Evolutionary conservation across 2,113 vertebrate species (phyloP).

Genomic region (Saimiri boliviensis): DNA sequence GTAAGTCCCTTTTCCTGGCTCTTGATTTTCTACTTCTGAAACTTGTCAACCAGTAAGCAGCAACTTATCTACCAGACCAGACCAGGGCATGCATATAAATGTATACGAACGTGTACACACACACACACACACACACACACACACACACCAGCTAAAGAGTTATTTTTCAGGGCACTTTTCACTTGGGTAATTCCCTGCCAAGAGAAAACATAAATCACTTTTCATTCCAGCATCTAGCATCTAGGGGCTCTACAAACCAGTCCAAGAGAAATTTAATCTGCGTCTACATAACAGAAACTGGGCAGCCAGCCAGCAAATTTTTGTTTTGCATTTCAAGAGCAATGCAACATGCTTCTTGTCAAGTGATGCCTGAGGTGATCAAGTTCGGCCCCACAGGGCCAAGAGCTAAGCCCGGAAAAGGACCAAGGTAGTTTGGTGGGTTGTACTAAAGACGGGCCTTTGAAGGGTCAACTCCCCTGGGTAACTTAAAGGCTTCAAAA

Average conservation of each 20-base stretch:
- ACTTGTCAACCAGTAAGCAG: background rate
- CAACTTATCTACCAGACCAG: background rate
- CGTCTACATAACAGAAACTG: slow-evolving; percentile 49
- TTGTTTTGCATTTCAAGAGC: slow-evolving; percentile 60
- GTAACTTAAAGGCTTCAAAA: background rate
- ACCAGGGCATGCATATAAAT: background rate
- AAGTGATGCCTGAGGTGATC: background rate
- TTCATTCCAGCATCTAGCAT: slow-evolving; percentile 35
- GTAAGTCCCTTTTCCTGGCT: background rate
- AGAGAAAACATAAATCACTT: slow-evolving; percentile 73
- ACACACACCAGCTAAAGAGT: background rate
- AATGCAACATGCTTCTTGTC: slow-evolving; percentile 47
- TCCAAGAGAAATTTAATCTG: slow-evolving; percentile 68
- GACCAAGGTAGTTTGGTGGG: background rate
- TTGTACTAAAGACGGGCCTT: background rate
- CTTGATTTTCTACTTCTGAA: slow-evolving; percentile 38
- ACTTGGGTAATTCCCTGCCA: slow-evolving; percentile 62
- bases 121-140: background rate
- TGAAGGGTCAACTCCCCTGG: background rate
- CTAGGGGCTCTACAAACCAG: slow-evolving; percentile 39
- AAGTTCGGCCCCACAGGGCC: background rate
- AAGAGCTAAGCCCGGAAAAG: background rate
- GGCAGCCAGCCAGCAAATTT: slow-evolving; percentile 63
- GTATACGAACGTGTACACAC: background rate
- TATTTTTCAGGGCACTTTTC: slow-evolving; percentile 54